Evolutionary conservation across 2,888 invertebrate genomes (phyloP), one percentile per base, ranked within the genome.

Genomic region (Thumatha senex): DNA sequence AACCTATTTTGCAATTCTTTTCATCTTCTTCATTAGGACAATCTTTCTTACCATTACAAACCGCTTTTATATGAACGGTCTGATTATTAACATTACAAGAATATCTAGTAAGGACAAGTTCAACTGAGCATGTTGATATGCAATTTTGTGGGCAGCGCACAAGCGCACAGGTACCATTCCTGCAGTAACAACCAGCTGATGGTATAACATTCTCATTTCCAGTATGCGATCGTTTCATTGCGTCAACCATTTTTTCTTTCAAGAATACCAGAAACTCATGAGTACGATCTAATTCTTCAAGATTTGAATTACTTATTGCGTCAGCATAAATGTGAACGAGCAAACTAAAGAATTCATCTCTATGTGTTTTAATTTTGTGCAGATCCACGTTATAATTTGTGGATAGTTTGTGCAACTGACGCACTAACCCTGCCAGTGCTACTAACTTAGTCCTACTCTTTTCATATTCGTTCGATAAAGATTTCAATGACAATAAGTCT

Each of bases 11-110:
- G 60, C 90, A 90, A 34, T 72, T 46, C 0, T 55, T 47, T 71
- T 90, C 90, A 36, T 90, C 90, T 39, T 84, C 80, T 29, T 74
- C 78, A 29, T 65, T 61, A 1, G 76, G 74, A 54, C 90, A 90
- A 56, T 87, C 75, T 1, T 42, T 34, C 52, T 72, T 76, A 10
- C 80, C 78, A 46, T 90, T 69, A 54, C 90, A 90, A 45, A 90
- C 56, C 4, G 58, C 51, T 39, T 80, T 74, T 13, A 83, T 39
- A 0, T 77, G 52, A 35, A 86, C 54, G 18, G 72, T 73, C 7
- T 57, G 47, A 39, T 76, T 77, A 0, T 44, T 53, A 13, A 40
- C 36, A 5, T 59, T 59, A 58, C 90, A 89, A 31, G 56, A 34
- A 54, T 80, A 88, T 58, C 56, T 73, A 0, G 74, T 84, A 10